Conservation (phyloP, 2,888 invertebrate genomes). For the Scaptomyza reducta region DNA sequence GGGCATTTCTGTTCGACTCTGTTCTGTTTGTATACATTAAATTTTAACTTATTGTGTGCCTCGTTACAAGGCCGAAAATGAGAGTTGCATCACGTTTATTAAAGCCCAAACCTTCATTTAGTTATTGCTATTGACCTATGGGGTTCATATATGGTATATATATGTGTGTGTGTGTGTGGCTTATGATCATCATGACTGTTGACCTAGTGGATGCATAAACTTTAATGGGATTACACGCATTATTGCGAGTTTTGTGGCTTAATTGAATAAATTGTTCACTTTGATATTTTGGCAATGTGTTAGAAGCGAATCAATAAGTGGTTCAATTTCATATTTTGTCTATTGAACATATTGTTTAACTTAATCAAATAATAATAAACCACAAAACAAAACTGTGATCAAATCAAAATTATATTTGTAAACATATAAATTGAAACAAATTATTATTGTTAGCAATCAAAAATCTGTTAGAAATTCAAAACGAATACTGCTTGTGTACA, state of each 20-base stretch:
- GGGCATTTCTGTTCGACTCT: constrained; percentile 6
- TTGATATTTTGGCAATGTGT: too few species aligned
- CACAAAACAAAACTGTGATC: neutral
- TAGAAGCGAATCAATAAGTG: too few species aligned
- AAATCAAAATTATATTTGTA: neutral
- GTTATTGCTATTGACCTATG: constrained; percentile 6
- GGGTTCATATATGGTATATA: neutral
- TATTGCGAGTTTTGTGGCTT: neutral
- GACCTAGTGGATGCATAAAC: constrained; percentile 12
- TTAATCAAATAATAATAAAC: neutral
- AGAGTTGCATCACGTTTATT: constrained; percentile 40
- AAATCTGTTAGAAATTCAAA: neutral
- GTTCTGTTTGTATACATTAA: constrained; percentile 29
- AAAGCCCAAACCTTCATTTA: constrained; percentile 18
- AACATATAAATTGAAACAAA: too few species aligned
- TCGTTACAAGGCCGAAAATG: constrained; percentile 42
- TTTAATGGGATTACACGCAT: constrained; percentile 7
- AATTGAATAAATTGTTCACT: neutral
- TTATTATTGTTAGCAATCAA: too few species aligned
- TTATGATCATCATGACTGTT: constrained; percentile 4
- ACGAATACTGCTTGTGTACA: constrained; percentile 16
- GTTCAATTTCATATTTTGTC: too few species aligned
- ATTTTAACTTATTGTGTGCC: constrained; percentile 50
- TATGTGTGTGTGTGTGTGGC: neutral
- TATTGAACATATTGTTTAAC: neutral